phyloP scores from a whole-genome alignment of 2,113 vertebrate genomes.

The Sardina pilchardus region DNA sequence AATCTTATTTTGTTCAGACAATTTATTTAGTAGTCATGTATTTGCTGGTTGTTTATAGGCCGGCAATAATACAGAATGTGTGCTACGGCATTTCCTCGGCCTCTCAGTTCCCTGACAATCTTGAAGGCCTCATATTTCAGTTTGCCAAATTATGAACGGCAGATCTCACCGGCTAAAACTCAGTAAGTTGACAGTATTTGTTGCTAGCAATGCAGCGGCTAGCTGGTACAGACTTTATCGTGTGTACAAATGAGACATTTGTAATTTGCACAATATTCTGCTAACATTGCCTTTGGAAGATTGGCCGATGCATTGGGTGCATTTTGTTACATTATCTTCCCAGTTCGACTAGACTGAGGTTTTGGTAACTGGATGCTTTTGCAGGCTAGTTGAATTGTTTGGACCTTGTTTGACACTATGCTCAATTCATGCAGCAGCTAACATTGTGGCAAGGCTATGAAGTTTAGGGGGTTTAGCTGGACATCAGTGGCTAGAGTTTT shows the following conservation, averaged over 20 bases:
- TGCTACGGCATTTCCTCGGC: neutral
- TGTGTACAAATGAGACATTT: neutral
- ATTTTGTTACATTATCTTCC: neutral
- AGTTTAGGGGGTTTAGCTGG: neutral
- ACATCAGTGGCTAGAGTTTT: neutral
- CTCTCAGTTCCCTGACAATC: neutral
- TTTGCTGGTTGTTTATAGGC: neutral
- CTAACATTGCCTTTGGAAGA: neutral
- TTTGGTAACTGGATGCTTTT: neutral
- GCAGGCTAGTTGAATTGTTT: neutral
- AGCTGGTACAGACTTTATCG: neutral
- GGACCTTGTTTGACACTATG: neutral
- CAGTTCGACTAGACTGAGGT: neutral
- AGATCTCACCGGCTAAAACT: conserved; percentile 4
- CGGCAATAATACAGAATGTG: neutral
- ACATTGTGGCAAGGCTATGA: neutral
- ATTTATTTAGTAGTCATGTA: neutral
- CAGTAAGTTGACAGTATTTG: conserved; percentile 2
- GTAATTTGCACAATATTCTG: neutral
- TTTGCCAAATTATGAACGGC: neutral
- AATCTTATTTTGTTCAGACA: neutral
- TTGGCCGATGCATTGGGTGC: neutral
- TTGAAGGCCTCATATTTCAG: neutral
- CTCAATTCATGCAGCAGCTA: neutral
- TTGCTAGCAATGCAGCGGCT: neutral